Evolutionary conservation across 2,797 vertebrate genomes (phyloP), one percentile per base, ranked within the genome.

Genomic region (Rhinatrema bivittatum): DNA sequence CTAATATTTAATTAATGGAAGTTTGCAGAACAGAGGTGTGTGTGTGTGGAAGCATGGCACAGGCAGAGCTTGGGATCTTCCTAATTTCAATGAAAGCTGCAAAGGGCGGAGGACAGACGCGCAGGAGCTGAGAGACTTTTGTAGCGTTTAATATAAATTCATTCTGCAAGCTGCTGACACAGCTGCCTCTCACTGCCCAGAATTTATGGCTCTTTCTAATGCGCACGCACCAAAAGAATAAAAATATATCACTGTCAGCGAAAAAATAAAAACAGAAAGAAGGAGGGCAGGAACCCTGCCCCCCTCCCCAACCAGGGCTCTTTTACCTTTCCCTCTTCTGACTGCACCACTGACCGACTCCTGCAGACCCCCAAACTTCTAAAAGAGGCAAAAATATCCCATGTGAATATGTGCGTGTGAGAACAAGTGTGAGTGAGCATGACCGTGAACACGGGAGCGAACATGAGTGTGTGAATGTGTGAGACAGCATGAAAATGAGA

Each of bases 81-180:
- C 53, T 29, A 39, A 56, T 71, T 59, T 66, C 68, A 43, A 33
- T 62, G 53, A 51, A 37, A 17, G 27, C 26, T 44, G 46, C 45
- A 49, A 46, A 31, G 55, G 45, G 49, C 52, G 36, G 46, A 38
- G 39, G 29, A 48, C 52, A 27, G 53, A 44, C 31, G 19, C 70
- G 78, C 53, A 56, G 11, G 69, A 86, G 85, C 86, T 78, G 79
- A 84, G 73, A 81, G 84, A 79, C 77, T 86, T 88, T 74, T 72
- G 82, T 84, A 81, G 75, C 69, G 56, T 88, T 91, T 93, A 87
- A 87, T 88, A 89, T 87, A 88, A 87, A 87, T 90, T 89, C 86
- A 84, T 90, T 89, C 76, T 60, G 62, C 77, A 83, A 85, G 84
- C 79, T 89, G 90, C 91, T 91, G 91, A 94, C 73, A 42, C 74